These are phyloP conservation scores for Hemichromis elongatus DNA, from an alignment of 2,113 vertebrate genomes.

Conservation along the genomic window DNA sequence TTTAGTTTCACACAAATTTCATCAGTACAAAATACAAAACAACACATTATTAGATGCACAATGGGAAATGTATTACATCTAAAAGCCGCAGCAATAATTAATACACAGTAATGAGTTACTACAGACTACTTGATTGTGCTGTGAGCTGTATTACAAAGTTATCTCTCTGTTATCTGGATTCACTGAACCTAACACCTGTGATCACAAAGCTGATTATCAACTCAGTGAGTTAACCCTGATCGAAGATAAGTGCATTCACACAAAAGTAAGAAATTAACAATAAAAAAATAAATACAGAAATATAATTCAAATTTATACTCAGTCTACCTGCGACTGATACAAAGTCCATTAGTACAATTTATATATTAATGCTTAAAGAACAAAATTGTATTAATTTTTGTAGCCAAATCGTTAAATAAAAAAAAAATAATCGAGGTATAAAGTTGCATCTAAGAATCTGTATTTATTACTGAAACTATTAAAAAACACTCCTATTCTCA, in stretches of 20 bases:
- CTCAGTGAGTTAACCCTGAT: background rate
- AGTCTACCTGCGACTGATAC: too few relatives aligned
- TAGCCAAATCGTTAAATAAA: too few relatives aligned
- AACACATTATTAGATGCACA: background rate
- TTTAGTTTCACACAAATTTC: background rate
- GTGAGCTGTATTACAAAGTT: background rate
- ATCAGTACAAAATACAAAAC: background rate
- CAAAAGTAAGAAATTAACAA: too few relatives aligned
- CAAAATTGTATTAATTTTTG: too few relatives aligned
- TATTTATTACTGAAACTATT: background rate
- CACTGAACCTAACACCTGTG: background rate
- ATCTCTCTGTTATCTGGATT: background rate
- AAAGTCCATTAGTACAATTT: too few relatives aligned
- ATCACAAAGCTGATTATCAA: background rate
- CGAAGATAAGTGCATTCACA: too few relatives aligned
- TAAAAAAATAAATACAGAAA: too few relatives aligned
- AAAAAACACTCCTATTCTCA: background rate
- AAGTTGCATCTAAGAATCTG: too few relatives aligned
- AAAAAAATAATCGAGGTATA: too few relatives aligned
- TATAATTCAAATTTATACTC: too few relatives aligned
- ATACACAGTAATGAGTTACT: background rate
- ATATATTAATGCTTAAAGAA: too few relatives aligned
- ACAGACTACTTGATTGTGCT: fast-evolving
- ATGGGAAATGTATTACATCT: background rate
- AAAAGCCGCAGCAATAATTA: background rate